Conservation (phyloP, 2,888 invertebrate species). For the Patella caerulea region DNA sequence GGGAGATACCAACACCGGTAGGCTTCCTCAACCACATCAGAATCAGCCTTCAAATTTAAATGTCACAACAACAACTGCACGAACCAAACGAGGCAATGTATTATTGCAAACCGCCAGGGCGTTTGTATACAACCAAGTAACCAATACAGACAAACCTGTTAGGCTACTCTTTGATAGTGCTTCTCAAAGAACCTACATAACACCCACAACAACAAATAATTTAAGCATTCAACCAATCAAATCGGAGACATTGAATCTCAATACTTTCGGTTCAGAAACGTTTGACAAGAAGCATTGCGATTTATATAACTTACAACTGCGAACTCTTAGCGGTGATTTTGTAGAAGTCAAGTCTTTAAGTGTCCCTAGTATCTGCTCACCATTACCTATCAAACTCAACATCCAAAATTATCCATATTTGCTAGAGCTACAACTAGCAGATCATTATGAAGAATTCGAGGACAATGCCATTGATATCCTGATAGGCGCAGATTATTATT, state of each 20-base stretch:
- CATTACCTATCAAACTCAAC: not conserved
- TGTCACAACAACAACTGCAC: slow-evolving; percentile 10
- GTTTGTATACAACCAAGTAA: no score
- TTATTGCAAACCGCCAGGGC: slow-evolving; percentile 4
- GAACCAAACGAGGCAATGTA: not conserved
- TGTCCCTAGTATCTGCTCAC: not conserved
- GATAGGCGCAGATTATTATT: not conserved
- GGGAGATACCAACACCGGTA: not conserved
- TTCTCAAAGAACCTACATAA: no score
- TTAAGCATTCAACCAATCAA: no score
- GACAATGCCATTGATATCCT: not conserved
- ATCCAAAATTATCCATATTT: not conserved
- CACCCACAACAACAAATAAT: no score
- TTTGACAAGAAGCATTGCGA: no score
- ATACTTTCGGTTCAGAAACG: no score
- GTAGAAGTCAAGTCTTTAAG: not conserved
- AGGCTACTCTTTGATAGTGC: no score
- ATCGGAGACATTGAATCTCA: no score
- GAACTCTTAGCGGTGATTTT: not conserved
- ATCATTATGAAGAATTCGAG: not conserved
- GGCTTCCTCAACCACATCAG: not conserved
- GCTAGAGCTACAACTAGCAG: not conserved
- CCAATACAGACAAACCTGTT: not conserved
- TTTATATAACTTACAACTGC: no score
- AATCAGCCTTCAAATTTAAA: not conserved